Conservation (phyloP, 1,140 invertebrate genomes). For the Caenorhabditis briggsae region DNA sequence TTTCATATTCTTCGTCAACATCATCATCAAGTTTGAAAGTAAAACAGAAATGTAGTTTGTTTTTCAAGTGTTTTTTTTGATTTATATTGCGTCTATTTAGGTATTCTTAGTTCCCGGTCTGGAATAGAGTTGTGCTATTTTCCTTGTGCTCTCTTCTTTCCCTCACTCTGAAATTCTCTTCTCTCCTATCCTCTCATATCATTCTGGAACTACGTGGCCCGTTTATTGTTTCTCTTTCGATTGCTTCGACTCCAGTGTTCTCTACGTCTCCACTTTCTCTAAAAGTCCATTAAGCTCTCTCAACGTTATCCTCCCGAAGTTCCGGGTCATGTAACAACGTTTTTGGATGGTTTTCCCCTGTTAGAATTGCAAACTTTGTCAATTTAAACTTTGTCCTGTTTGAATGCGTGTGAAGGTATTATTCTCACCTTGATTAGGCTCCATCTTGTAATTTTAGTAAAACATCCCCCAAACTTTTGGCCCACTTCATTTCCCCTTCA, state of each 20-base stretch:
- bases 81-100: neutral
- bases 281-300: neutral
- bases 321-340: neutral
- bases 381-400: neutral
- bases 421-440: neutral
- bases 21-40: constrained; percentile 13
- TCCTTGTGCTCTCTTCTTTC: neutral
- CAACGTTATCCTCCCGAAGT: neutral
- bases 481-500: neutral
- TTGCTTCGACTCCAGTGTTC: constrained; percentile 7
- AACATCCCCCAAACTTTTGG: neutral
- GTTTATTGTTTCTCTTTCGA: neutral
- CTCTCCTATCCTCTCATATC: constrained; percentile 51
- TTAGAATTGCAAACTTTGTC: constrained; percentile 10
- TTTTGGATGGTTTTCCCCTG: constrained; percentile 21
- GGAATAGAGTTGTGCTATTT: constrained; percentile 1
- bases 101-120: constrained; percentile 8
- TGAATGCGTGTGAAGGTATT: constrained; percentile 41
- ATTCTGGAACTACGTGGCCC: constrained; percentile 26
- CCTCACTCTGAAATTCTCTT: neutral
- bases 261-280: neutral
- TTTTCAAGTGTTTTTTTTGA: neutral
- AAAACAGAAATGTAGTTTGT: constrained; percentile 32
- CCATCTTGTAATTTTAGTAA: neutral
- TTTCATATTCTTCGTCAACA: constrained; percentile 14